Percentiles rank a stretch among this genome's conserved stretches.
phyloP scores from a whole-genome alignment of 2,888 invertebrate genomes.

The Agrotis segetum region DNA sequence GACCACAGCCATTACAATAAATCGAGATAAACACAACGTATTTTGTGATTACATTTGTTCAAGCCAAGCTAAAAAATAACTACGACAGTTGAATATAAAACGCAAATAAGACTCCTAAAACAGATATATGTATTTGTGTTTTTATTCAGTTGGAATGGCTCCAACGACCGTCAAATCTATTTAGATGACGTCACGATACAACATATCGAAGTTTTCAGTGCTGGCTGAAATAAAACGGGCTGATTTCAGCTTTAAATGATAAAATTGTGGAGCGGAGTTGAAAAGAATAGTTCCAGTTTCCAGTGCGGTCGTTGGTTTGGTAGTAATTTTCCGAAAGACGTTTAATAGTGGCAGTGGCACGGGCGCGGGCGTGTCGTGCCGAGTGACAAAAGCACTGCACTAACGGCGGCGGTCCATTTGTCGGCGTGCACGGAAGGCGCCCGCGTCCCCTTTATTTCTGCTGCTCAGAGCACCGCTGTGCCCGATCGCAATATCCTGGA shows the following conservation, averaged over 20 bases:
- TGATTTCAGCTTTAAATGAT: conserved; percentile 29
- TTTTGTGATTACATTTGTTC: conserved; percentile 61
- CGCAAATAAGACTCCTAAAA: conserved; percentile 60
- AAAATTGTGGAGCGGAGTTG: conserved; percentile 24
- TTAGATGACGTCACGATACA: conserved; percentile 52
- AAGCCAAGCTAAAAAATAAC: conserved; percentile 51
- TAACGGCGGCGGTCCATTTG: conserved; percentile 72
- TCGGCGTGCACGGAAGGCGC: conserved; percentile 65
- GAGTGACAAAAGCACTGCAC: conserved; percentile 63
- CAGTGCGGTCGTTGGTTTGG: conserved; percentile 44
- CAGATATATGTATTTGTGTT: conserved; percentile 56
- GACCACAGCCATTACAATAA: conserved; percentile 58
- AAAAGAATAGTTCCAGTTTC: conserved; percentile 42
- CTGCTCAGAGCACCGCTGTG: conserved; percentile 57
- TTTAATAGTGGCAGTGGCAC: conserved; percentile 50
- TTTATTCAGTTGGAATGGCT: conserved; percentile 60
- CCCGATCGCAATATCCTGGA: conserved; percentile 71
- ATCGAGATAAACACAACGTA: conserved; percentile 56
- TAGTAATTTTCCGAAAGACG: conserved; percentile 57
- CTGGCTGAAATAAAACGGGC: conserved; percentile 32
- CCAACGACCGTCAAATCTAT: conserved; percentile 60
- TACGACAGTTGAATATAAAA: conserved; percentile 55
- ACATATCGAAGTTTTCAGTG: conserved; percentile 31
- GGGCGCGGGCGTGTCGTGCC: conserved; percentile 33
- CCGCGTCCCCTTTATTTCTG: conserved; percentile 66